Evolutionary conservation across 1,140 invertebrate genomes (phyloP).

Genomic region (Solen grandis): DNA sequence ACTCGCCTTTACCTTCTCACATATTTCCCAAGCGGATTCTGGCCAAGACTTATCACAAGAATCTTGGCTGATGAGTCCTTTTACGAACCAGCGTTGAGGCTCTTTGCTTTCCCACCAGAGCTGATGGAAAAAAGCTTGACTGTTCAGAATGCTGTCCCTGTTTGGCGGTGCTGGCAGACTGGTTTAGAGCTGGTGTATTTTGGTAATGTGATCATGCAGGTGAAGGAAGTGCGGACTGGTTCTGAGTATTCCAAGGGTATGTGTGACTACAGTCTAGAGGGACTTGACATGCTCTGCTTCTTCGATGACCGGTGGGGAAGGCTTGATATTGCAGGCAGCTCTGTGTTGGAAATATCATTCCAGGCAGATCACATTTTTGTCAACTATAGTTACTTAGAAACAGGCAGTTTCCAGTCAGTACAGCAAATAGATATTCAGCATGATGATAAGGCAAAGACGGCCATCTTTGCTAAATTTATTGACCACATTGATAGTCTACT

Average conservation of each 20-base stretch:
- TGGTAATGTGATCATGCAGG: constrained; percentile 68
- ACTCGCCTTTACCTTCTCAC: constrained; percentile 87
- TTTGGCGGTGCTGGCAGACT: constrained; percentile 98
- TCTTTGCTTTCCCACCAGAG: constrained; percentile 65
- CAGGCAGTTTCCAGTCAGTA: constrained; percentile 9
- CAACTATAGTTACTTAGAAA: constrained; percentile 58
- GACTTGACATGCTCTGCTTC: constrained; percentile 66
- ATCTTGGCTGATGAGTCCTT: constrained; percentile 90
- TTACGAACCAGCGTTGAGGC: constrained; percentile 74
- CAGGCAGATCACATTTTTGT: constrained; percentile 83
- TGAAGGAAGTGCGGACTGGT: constrained; percentile 67
- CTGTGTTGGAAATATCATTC: constrained; percentile 94
- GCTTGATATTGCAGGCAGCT: constrained; percentile 88
- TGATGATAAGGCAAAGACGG: constrained; percentile 87
- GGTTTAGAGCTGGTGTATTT: constrained; percentile 93
- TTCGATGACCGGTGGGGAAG: constrained; percentile 75
- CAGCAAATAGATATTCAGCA: constrained; percentile 50
- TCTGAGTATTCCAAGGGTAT: constrained; percentile 78
- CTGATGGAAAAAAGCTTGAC: constrained; percentile 60
- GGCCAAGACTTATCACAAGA: constrained; percentile 95
- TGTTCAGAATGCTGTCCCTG: constrained; percentile 82
- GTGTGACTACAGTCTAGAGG: constrained; percentile 80
- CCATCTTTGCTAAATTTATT: constrained; percentile 94
- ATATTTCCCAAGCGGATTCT: constrained; percentile 98
- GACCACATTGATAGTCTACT: constrained; percentile 98